Base-by-base conservation (phyloP, 2,113 vertebrate genomes). In the Strix uralensis region DNA sequence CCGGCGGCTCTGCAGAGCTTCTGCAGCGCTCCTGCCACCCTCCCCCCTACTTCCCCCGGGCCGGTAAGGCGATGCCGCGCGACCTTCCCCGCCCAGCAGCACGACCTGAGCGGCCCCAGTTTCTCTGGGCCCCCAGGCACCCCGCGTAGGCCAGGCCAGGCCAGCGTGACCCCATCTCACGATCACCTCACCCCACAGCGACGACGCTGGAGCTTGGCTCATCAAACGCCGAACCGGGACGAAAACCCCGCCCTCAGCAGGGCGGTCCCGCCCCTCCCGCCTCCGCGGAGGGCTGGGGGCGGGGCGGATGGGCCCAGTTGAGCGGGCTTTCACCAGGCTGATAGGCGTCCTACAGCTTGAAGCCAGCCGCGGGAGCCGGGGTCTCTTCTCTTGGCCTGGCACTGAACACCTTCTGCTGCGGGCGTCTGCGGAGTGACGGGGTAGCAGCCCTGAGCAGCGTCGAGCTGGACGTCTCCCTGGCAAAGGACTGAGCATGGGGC, bases 261-360 rank as follows among this genome's bases (percentile, higher is more conserved):
- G 44, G 36, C 51, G 36, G 77, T 16, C 18, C 42, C 18, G 16
- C 21, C 9, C n/a, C 58, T n/a, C 42, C n/a, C 23, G 15, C 34
- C 42, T 10, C 19, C 8, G 29, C n/a, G 3, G 40, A 12, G 27
- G 13, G 14, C 26, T 29, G 51, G 22, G 18, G 29, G 25, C 9
- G 21, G 34, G 18, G 40, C 11, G 21, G 13, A 10, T 1, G 12
- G 11, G 13, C 9, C 9, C 4, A 1, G 11, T 7, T 2, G 10
- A 13, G 38, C 3, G 2, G 18, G 3, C 6, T 4, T 8, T 9
- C 5, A 2, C 3, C 1, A 26, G 11, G 23, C 12, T 0, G 12
- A 9, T 2, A 15, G 3, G 18, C 25, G 6, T 25, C 3, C 13
- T 15, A 7, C 11, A 18, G 19, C 1, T 8, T 5, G 8, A 51